A percentile compares a stretch with the other conserved stretches of the same genome.
Evolutionary conservation across 2,888 invertebrate species (phyloP).

Genomic region (Drosophila atroscutellata): DNA sequence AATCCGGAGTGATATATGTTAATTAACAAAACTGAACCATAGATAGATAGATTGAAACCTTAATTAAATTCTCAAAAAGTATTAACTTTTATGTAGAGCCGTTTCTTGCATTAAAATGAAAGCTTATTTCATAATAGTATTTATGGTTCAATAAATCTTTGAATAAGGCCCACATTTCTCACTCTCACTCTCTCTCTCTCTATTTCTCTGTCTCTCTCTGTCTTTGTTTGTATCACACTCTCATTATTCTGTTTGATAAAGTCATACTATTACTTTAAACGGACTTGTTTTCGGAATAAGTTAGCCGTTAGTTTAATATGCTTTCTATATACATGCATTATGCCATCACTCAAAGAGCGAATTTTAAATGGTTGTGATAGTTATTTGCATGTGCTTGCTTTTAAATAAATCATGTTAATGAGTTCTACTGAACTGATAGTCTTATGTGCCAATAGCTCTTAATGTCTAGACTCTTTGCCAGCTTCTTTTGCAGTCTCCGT

Average conservation of each 20-base stretch:
- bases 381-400: neutral
- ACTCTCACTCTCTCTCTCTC: too few species aligned
- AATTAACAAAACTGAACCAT: neutral
- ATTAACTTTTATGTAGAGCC: neutral
- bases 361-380: too few species aligned
- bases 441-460: neutral
- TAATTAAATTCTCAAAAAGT: neutral
- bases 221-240: too few species aligned
- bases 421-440: neutral
- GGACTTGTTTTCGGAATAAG: neutral
- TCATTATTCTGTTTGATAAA: too few species aligned
- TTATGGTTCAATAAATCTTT: neutral
- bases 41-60: neutral
- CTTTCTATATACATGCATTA: too few species aligned
- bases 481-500: neutral
- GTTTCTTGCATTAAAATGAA: neutral
- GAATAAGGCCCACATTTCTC: neutral
- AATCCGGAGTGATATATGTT: conserved; percentile 2
- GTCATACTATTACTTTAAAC: neutral
- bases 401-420: neutral
- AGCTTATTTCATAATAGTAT: too few species aligned
- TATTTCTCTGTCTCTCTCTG: too few species aligned
- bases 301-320: neutral
- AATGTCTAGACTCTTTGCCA: neutral
- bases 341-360: too few species aligned